Base-by-base conservation (phyloP, 2,113 vertebrate species). In the Butastur rufipennis region DNA sequence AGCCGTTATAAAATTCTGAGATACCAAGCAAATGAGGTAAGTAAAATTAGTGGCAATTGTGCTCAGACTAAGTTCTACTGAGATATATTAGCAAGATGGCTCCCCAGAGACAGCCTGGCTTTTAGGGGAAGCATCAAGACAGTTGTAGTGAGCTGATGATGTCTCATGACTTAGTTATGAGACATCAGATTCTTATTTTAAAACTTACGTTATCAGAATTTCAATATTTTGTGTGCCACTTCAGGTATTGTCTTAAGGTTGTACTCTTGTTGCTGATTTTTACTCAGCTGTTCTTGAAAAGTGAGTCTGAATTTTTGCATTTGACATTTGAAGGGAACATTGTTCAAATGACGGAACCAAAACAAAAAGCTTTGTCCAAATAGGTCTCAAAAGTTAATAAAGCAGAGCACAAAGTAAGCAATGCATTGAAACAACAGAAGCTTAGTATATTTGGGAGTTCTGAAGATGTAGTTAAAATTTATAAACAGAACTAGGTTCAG, bases 1-100 rank as follows among this genome's bases (percentile, higher is more conserved):
- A 94, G 43, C 87, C 87, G 42, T 96, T 95, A 95, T 91, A 88
- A 90, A 96, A 91, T 55, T 94, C 58, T 40, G 66, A 94, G 91
- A 90, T 90, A 96, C 40, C 34, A 83, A 71, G 94, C 32, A 96
- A 96, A 97, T 86, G 93, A 96, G 67, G 93, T 95, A 93, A 93
- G 97, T 95, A 96, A 97, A 97, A 96, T 94, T 95, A 96, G 81
- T 0, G 4, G 91, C 81, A 95, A 91, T 96, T 97, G 94, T 95
- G 74, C 79, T 96, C 89, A 90, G 93, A 66, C 91, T 94, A 82
- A 0, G 1, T 97, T 94, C 70, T 93, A 88, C 89, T 48, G 79
- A 91, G 89, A 55, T 94, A 74, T 93, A 91, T 96, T 92, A 93
- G 74, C 21, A 36, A 86, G 91, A 94, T 88, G 85, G 78, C 42